A percentile compares a stretch with the other conserved stretches of the same genome.
Conservation (phyloP, 2,113 vertebrate genomes). For the Ceyx margarethae region DNA sequence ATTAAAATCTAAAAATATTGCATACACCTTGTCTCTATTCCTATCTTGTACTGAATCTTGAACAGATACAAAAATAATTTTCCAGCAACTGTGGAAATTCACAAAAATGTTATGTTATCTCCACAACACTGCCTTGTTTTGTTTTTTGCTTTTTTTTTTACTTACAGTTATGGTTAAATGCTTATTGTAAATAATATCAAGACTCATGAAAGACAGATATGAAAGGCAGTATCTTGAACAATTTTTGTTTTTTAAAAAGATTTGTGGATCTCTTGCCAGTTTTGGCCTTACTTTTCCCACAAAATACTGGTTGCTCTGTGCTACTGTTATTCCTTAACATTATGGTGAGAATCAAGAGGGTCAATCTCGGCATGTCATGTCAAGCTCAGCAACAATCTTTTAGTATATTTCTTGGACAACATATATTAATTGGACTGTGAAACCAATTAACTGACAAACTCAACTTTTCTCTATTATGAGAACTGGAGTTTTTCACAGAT, state of each 20-base stretch:
- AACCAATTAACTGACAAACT: constrained; percentile 8
- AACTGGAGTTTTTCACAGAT: not conserved
- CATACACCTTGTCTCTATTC: not conserved
- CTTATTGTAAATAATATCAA: not conserved
- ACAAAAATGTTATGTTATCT: not conserved
- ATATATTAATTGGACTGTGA: not conserved
- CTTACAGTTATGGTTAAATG: not conserved
- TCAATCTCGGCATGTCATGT: not conserved
- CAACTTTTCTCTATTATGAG: not conserved
- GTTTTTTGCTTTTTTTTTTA: not conserved
- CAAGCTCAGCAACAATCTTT: not conserved
- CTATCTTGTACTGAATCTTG: not conserved
- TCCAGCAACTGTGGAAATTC: not conserved
- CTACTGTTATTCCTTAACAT: not conserved
- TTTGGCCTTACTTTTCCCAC: constrained; percentile 31
- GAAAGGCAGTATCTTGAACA: not conserved
- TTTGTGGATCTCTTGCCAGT: not conserved
- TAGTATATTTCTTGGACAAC: not conserved
- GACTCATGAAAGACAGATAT: not conserved
- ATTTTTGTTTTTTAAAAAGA: not conserved
- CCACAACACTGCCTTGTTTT: not conserved
- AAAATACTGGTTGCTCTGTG: not conserved
- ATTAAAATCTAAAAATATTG: not conserved
- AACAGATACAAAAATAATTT: not conserved
- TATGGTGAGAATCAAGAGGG: not conserved